These are phyloP conservation scores for Scophthalmus maximus DNA, from an alignment of 2,113 vertebrate genomes.

Conservation along the genomic window DNA sequence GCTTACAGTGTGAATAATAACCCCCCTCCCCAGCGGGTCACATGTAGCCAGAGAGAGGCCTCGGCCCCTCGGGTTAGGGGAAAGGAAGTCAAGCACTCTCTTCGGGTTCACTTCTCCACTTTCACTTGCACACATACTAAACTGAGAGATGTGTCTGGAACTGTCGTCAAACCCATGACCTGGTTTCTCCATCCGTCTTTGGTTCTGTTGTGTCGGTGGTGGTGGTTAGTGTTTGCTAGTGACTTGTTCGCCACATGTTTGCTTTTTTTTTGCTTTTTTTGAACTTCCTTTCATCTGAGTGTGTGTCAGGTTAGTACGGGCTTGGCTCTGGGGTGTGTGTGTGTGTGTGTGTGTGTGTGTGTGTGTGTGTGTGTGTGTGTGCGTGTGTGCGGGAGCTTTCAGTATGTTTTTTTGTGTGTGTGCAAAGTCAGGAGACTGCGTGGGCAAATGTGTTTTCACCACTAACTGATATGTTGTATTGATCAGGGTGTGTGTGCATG, in stretches of 20 bases:
- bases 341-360: background rate
- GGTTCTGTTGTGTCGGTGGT: slow-evolving; percentile 30
- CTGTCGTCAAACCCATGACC: too few relatives aligned
- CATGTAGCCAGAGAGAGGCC: too few relatives aligned
- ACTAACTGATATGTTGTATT: slow-evolving; percentile 50
- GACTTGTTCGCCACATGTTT: slow-evolving; percentile 29
- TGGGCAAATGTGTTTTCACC: slow-evolving; percentile 36
- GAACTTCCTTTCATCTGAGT: slow-evolving; percentile 44
- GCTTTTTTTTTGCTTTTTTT: slow-evolving; percentile 19
- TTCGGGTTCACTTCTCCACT: background rate
- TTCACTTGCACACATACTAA: background rate
- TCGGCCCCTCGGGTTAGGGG: background rate
- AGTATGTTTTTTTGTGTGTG: too few relatives aligned
- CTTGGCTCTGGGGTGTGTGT: slow-evolving; percentile 9
- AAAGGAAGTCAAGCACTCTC: background rate
- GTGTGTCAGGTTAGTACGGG: slow-evolving; percentile 50
- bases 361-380: background rate
- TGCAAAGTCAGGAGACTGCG: slow-evolving; percentile 25
- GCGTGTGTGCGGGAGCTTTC: background rate
- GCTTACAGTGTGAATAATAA: too few relatives aligned
- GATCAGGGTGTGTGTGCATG: slow-evolving; percentile 48
- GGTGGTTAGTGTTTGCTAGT: slow-evolving; percentile 33
- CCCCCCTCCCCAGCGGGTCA: too few relatives aligned
- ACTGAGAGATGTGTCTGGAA: slow-evolving; percentile 20
- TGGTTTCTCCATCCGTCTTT: slow-evolving; percentile 55